Evolutionary conservation across 1,140 invertebrate genomes (phyloP).

Genomic region (Meloidogyne chitwoodi): DNA sequence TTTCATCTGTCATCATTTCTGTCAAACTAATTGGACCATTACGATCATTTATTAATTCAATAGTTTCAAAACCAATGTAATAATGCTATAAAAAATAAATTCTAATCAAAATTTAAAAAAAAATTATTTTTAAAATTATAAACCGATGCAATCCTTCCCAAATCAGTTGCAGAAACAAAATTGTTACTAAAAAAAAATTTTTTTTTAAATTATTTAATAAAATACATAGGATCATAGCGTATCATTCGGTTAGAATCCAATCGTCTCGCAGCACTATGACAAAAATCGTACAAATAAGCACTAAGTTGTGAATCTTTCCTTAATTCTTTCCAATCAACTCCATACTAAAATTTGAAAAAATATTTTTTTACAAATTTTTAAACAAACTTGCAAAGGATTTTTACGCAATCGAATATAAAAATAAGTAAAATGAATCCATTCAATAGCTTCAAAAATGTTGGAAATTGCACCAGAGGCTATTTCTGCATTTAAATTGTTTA

Average conservation of each 20-base stretch:
- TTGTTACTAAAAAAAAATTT: slow-evolving; percentile 62
- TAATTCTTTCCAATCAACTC: slow-evolving; percentile 70
- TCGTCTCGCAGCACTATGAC: slow-evolving; percentile 74
- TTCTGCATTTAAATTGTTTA: slow-evolving; percentile 97
- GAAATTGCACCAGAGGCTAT: slow-evolving; percentile 83
- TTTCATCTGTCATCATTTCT: slow-evolving; percentile 77
- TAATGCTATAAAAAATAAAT: slow-evolving; percentile 68
- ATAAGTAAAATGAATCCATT: slow-evolving; percentile 97
- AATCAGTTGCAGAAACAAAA: slow-evolving; percentile 70
- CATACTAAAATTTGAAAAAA: slow-evolving; percentile 67
- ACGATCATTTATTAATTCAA: slow-evolving; percentile 77
- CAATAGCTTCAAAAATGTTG: slow-evolving; percentile 88
- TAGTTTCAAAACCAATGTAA: slow-evolving; percentile 94
- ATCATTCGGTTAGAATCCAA: slow-evolving; percentile 92
- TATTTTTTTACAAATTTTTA: not conserved
- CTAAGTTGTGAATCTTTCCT: slow-evolving; percentile 75
- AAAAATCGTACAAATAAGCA: slow-evolving; percentile 71
- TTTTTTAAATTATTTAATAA: not conserved
- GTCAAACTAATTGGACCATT: slow-evolving; percentile 64
- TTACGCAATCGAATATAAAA: slow-evolving; percentile 85
- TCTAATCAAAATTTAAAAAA: not conserved
- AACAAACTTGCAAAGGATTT: slow-evolving; percentile 72
- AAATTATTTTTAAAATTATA: not conserved
- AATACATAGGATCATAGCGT: slow-evolving; percentile 42
- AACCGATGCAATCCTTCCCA: slow-evolving; percentile 83